Conservation (phyloP, 2,888 invertebrate species). For the Monochamus alternatus region DNA sequence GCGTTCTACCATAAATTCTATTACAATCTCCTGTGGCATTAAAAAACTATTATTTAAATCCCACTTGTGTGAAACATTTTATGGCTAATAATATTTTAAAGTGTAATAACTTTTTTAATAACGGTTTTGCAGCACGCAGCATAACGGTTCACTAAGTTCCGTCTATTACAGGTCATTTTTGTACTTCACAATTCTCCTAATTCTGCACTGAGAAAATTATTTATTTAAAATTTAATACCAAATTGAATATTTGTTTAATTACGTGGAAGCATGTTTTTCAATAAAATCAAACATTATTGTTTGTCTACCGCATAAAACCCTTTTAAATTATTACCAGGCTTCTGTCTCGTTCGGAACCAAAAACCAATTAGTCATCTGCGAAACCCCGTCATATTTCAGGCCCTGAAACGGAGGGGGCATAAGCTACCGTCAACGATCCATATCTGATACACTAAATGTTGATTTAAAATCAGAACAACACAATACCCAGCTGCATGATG, state of each 20-base stretch:
- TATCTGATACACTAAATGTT: constrained; percentile 67
- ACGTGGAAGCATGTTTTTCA: no score
- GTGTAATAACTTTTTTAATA: constrained; percentile 31
- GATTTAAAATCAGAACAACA: constrained; percentile 67
- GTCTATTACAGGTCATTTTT: constrained; percentile 13
- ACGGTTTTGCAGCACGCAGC: constrained; percentile 11
- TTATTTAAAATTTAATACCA: neutral
- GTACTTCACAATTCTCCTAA: neutral
- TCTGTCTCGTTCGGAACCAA: constrained; percentile 53
- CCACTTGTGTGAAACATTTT: constrained; percentile 22
- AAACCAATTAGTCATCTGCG: constrained; percentile 59
- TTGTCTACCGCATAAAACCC: no score
- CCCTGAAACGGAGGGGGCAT: constrained; percentile 41
- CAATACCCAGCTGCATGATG: constrained; percentile 67
- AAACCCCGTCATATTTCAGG: constrained; percentile 50
- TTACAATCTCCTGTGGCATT: constrained; percentile 5
- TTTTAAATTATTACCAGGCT: no score
- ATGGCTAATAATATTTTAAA: constrained; percentile 26
- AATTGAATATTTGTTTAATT: no score
- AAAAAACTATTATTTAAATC: constrained; percentile 18
- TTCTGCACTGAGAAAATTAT: neutral
- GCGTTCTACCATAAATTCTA: neutral
- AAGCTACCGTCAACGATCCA: constrained; percentile 58
- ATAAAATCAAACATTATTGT: no score
- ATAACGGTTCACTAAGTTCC: constrained; percentile 13